These are phyloP conservation scores for Potorous gilbertii DNA, from an alignment of 2,797 vertebrate species.

Conservation along the genomic window DNA sequence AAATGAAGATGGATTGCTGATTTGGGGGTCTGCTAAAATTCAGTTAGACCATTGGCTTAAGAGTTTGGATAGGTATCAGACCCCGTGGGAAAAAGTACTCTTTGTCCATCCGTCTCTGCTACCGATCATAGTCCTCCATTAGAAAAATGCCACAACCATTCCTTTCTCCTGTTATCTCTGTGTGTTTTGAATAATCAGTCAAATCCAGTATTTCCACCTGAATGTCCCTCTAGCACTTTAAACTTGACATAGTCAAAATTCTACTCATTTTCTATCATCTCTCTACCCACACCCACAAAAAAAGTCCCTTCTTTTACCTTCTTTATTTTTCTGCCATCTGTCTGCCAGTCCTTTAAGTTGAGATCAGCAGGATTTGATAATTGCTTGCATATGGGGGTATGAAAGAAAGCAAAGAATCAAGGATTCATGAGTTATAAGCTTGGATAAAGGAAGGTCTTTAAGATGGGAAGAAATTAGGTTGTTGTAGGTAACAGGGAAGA, in stretches of 20 bases:
- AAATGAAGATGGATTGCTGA: not conserved
- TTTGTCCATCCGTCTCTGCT: not conserved
- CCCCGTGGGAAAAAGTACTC: not conserved
- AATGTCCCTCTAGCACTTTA: not conserved
- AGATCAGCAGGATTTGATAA: not conserved
- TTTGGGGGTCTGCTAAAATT: not conserved
- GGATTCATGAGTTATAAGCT: not conserved
- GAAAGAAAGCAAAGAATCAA: not conserved
- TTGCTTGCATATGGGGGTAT: not conserved
- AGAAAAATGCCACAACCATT: not conserved
- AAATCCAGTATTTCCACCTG: not conserved
- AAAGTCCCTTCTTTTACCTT: not conserved
- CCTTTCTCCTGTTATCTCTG: not conserved
- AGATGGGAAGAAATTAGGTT: not conserved
- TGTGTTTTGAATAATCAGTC: not conserved
- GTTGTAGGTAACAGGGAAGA: not conserved
- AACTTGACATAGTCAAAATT: not conserved
- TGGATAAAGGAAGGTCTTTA: not conserved
- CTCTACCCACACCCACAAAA: too few relatives aligned
- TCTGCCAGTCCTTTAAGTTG: not conserved
- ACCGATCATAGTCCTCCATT: not conserved
- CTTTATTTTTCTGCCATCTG: not conserved
- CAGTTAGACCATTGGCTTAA: constrained; percentile 2
- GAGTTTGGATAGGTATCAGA: constrained; percentile 25
- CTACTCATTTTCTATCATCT: not conserved